Evolutionary conservation across 2,113 vertebrate species (phyloP).

Genomic region (Trichechus manatus): DNA sequence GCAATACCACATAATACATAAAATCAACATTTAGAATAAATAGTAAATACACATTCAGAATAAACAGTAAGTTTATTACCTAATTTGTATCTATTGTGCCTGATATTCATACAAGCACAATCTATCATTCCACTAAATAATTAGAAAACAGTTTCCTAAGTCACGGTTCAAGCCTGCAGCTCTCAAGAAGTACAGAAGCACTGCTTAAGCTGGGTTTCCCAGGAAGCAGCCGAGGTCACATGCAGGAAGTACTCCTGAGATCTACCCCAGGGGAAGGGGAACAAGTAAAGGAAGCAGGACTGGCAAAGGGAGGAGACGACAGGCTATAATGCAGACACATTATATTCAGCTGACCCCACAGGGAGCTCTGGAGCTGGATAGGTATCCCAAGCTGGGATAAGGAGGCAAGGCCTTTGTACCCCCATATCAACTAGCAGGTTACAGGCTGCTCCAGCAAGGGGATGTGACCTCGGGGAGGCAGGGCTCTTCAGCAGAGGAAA

Average conservation of each 20-base stretch:
- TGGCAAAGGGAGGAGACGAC: too few species aligned
- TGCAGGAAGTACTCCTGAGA: not conserved
- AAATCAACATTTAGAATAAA: constrained; percentile 75
- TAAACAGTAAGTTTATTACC: constrained; percentile 68
- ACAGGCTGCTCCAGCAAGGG: not conserved
- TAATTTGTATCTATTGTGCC: not conserved
- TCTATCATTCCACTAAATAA: not conserved
- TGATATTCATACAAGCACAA: not conserved
- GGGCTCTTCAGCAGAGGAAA: not conserved
- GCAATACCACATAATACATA: constrained; percentile 44
- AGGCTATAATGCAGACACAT: not conserved
- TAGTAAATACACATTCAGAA: constrained; percentile 69
- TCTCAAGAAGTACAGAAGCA: not conserved
- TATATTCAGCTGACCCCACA: not conserved
- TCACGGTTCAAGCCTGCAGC: not conserved
- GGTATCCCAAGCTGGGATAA: not conserved
- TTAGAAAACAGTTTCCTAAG: not conserved
- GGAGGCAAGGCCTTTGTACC: not conserved
- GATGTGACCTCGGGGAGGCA: accelerated
- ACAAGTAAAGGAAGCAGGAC: not conserved
- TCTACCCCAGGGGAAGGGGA: not conserved
- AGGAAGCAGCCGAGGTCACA: not conserved
- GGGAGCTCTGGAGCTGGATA: not conserved
- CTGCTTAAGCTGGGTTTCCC: accelerated
- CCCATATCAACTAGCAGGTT: not conserved